Evolutionary conservation across 37 sponge, comb jelly and placozoan species (phyloP).

Genomic region (Crambe crambe): DNA sequence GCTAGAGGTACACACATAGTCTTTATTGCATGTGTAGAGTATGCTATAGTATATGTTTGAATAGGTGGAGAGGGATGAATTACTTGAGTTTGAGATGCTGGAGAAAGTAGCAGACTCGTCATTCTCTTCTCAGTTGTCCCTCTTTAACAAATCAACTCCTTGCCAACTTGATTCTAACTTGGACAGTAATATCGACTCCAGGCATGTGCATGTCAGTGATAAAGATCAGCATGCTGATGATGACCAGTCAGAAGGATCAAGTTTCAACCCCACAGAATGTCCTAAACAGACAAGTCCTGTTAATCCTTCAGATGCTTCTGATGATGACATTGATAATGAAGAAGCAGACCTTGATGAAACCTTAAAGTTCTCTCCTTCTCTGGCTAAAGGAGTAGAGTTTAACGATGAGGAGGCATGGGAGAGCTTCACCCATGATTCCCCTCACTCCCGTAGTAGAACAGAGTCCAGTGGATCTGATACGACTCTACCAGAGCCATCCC

Average conservation of each 20-base stretch:
- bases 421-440: slow-evolving; percentile 53
- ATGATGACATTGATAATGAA: not conserved
- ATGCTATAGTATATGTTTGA: not conserved
- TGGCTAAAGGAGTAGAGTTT: slow-evolving; percentile 44
- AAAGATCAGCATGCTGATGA: not conserved
- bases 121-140: slow-evolving; percentile 50
- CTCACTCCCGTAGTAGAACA: not conserved
- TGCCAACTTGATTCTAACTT: not conserved
- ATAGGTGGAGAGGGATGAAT: slow-evolving; percentile 72
- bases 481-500: not conserved
- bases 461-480: not conserved
- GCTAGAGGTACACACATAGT: slow-evolving; percentile 25
- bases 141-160: not conserved
- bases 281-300: too few species aligned
- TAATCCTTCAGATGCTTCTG: not conserved
- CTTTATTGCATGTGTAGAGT: not conserved
- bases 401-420: slow-evolving; percentile 87
- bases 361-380: slow-evolving; percentile 19
- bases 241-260: not conserved
- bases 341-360: slow-evolving; percentile 47
- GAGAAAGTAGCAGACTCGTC: slow-evolving; percentile 58
- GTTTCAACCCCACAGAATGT: too few species aligned
- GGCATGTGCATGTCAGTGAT: not conserved
- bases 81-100: slow-evolving; percentile 82
- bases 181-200: not conserved